A percentile compares a stretch with the other conserved stretches of the same genome.
These are phyloP conservation scores for Micronisus gabar DNA, from an alignment of 2,113 vertebrate species.

Conservation along the genomic window DNA sequence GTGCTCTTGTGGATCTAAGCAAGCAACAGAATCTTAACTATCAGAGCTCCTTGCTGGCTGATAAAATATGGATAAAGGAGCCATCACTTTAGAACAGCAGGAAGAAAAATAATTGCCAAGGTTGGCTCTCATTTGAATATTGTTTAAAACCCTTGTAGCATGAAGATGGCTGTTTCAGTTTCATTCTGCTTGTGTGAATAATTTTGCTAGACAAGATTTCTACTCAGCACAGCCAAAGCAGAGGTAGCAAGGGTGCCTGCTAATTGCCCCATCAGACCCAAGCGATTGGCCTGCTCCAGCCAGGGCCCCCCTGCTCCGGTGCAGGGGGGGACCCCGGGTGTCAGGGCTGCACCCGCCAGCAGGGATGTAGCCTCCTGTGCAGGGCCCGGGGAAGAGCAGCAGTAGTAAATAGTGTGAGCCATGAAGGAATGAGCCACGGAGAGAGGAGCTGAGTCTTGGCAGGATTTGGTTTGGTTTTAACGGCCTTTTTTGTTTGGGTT, in stretches of 20 bases:
- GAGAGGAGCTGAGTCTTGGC: background rate
- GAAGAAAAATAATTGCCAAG: slow-evolving; percentile 68
- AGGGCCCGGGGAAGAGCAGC: background rate
- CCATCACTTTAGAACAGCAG: slow-evolving; percentile 59
- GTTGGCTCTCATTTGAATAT: slow-evolving; percentile 60
- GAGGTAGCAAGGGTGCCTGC: background rate
- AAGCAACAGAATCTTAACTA: slow-evolving; percentile 54
- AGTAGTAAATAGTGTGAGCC: accelerated
- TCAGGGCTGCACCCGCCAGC: accelerated
- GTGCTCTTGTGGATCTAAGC: slow-evolving; percentile 22
- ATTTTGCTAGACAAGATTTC: background rate
- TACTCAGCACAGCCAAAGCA: background rate
- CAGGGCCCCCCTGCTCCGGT: background rate
- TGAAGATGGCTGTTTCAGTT: background rate
- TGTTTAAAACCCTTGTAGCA: slow-evolving; percentile 15
- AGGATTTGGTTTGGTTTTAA: background rate
- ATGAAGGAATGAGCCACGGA: accelerated
- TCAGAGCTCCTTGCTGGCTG: slow-evolving; percentile 52
- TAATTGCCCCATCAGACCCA: background rate
- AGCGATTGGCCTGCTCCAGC: background rate
- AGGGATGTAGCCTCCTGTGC: background rate
- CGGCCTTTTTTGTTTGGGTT: background rate
- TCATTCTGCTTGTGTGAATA: background rate
- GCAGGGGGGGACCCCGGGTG: accelerated
- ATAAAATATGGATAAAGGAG: slow-evolving; percentile 70